Base-by-base conservation (phyloP, 2,797 vertebrate species). In the Antrozous pallidus region DNA sequence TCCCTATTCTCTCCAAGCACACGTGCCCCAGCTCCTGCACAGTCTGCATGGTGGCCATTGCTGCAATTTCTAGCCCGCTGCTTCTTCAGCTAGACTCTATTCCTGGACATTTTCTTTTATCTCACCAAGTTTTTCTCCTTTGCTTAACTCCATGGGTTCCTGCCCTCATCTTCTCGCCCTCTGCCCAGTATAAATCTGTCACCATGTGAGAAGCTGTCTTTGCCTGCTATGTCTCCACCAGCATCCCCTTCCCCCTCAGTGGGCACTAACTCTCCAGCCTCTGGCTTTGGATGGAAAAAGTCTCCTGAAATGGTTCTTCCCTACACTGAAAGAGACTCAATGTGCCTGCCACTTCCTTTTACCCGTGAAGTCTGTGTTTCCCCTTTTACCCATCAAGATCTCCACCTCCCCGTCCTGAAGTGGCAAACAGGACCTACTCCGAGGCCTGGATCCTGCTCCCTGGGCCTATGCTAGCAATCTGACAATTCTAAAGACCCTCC, bases 401-500 rank as follows among this genome's bases (percentile, higher is more conserved):
- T 33, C 22, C n/a, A 40, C 51, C 31, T 88, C 45, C 12, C 11
- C 6, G 61, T 24, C 83, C 94, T 63, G 24, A 54, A 18, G 87
- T 75, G 92, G 94, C 54, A 78, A 67, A 63, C 26, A 20, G 81
- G 88, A 40, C 88, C 56, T 33, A 67, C 61, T 71, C 49, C 17
- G 1, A 0, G 31, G 40, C 12, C 93, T 78, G 88, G 92, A 47
- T 83, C 78, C 83, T 49, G 80, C 61, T 63, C 7, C 71, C 75
- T 22, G 81, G 14, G 11, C 63, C 75, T 45, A n/a, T 77, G 95
- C 94, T 77, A 89, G 97, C 93, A 63, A 38, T 95, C 69, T 36
- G 96, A 95, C 92, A 85, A 97, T 63, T 86, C 58, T 85, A 47
- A 96, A 92, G 73, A 58, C 78, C 95, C 70, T 93, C 45, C 38